These are phyloP conservation scores for Ephestia elutella DNA, from an alignment of 1,140 invertebrate genomes.

Conservation along the genomic window DNA sequence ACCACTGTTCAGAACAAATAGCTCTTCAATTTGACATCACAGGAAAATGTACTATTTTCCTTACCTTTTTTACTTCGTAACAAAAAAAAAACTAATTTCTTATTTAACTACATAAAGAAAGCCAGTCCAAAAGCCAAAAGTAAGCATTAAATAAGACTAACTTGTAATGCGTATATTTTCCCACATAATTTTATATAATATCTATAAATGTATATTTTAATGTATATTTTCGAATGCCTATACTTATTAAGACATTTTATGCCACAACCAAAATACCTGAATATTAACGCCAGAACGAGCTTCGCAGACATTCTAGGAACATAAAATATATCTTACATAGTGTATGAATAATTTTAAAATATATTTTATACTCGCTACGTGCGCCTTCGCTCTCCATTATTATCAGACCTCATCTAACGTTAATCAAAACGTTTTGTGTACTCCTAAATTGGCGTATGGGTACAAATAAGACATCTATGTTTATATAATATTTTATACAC, in stretches of 20 bases:
- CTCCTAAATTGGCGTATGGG: not conserved
- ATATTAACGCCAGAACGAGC: not conserved
- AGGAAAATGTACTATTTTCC: slow-evolving; percentile 26
- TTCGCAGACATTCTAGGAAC: not conserved
- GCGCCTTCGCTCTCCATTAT: not conserved
- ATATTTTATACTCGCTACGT: slow-evolving; percentile 9
- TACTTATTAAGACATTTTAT: slow-evolving; percentile 10
- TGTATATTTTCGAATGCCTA: slow-evolving; percentile 18
- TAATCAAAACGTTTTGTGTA: not conserved
- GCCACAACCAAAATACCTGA: slow-evolving; percentile 16
- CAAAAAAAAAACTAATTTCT: slow-evolving; percentile 36
- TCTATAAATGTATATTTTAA: slow-evolving; percentile 25
- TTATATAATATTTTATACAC: not conserved
- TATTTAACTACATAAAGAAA: slow-evolving; percentile 41
- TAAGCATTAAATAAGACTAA: slow-evolving; percentile 55
- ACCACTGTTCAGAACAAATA: slow-evolving; percentile 11
- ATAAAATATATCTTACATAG: slow-evolving; percentile 10
- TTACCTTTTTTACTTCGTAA: slow-evolving; percentile 31
- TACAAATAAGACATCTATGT: not conserved
- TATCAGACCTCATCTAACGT: not conserved
- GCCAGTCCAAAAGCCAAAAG: slow-evolving; percentile 58
- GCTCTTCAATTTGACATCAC: slow-evolving; percentile 26
- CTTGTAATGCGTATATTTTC: slow-evolving; percentile 68
- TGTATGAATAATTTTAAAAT: slow-evolving; percentile 10
- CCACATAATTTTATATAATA: slow-evolving; percentile 57